Evolutionary conservation across 2,113 vertebrate species (phyloP), one percentile per base, ranked within the genome.

Genomic region (Pao palembangensis): DNA sequence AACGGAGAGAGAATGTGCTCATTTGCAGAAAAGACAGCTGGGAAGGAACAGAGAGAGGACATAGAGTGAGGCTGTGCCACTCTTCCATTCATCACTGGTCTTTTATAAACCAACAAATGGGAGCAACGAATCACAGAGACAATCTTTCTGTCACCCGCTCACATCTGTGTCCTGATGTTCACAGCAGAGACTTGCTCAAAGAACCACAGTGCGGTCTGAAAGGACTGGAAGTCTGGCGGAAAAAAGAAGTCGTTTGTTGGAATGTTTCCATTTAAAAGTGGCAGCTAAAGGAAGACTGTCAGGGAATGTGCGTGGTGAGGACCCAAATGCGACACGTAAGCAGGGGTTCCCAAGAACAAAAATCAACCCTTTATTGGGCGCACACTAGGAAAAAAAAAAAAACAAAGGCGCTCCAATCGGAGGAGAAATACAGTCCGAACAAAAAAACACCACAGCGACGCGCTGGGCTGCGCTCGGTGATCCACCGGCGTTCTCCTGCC

Each of bases 221-320:
- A 70, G 11, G 34, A 11, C 34, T 38, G 10, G 8, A 38, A 38
- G 34, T 38, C 34, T 38, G 34, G 8, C 8, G 34, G 34, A 38
- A 38, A 38, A 38, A 38, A 38, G 28, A 31, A 38, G 4, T 38
- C 14, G 28, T 23, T 13, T 62, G 60, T 76, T 62, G 58, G 48
- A 66, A 61, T 51, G 61, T 74, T 65, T 77, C 68, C 47, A 17
- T 77, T 76, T 52, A 74, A 10, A 62, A n/a, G 58, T 19, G 16
- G 61, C 49, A 54, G 23, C 63, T 17, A 58, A 75, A 74, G 61
- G 60, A 65, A 65, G n/a, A n/a, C n/a, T n/a, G n/a, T n/a, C n/a
- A n/a, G n/a, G n/a, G n/a, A n/a, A n/a, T n/a, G n/a, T n/a, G n/a
- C n/a, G n/a, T n/a, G n/a, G n/a, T n/a, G n/a, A n/a, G n/a, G n/a